phyloP scores from a whole-genome alignment of 2,888 invertebrate genomes.

The Nesidiocoris tenuis region DNA sequence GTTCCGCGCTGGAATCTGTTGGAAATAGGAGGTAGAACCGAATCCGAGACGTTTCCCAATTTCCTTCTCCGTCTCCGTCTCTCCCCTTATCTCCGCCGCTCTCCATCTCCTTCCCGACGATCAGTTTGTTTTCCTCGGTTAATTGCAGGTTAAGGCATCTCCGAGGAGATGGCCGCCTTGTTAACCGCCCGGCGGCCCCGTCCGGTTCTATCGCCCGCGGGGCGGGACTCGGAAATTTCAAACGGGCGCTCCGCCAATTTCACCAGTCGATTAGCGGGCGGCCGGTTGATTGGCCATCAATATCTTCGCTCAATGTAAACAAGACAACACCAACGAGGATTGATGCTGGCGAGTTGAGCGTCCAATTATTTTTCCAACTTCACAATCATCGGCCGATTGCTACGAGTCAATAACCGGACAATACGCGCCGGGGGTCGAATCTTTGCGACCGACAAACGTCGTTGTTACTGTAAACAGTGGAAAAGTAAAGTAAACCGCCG shows the following conservation, averaged over 20 bases:
- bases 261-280: background rate
- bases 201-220: conserved; percentile 1
- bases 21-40: too few relatives aligned
- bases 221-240: conserved; percentile 12
- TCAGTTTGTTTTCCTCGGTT: conserved; percentile 34
- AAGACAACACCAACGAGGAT: background rate
- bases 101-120: conserved; percentile 10
- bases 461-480: too few relatives aligned
- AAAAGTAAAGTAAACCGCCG: too few relatives aligned
- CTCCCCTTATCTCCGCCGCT: background rate
- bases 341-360: background rate
- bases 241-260: conserved; percentile 13
- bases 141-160: conserved; percentile 30
- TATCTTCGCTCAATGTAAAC: conserved; percentile 26
- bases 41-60: too few relatives aligned
- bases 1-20: too few relatives aligned
- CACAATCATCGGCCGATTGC: too few relatives aligned
- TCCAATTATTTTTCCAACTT: too few relatives aligned
- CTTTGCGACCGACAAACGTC: too few relatives aligned
- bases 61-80: background rate
- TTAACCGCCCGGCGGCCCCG: conserved; percentile 7
- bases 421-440: too few relatives aligned
- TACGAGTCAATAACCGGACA: too few relatives aligned
- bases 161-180: conserved; percentile 6
- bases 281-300: background rate